phyloP scores from a whole-genome alignment of 2,797 vertebrate genomes.

The Ctenochaetus hawaiiensis region DNA sequence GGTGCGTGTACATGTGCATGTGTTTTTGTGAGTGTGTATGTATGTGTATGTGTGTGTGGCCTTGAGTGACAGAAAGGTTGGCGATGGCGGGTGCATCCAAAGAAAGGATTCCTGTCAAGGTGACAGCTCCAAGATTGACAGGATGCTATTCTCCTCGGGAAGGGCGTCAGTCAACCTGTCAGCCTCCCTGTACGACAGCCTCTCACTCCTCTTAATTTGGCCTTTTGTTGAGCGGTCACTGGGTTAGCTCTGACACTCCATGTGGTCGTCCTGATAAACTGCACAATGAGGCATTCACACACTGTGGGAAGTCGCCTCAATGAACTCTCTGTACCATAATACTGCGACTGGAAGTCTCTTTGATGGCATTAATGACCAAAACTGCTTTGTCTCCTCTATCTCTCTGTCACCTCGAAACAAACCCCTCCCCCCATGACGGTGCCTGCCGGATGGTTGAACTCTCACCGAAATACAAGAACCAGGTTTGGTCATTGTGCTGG shows the following conservation, averaged over 20 bases:
- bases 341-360: conserved; percentile 59
- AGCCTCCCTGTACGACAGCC: conserved; percentile 77
- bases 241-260: conserved; percentile 76
- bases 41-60: conserved; percentile 1
- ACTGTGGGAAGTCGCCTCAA: conserved; percentile 59
- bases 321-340: conserved; percentile 71
- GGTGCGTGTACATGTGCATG: conserved; percentile 41
- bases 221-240: conserved; percentile 84
- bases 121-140: conserved; percentile 84
- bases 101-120: conserved; percentile 83
- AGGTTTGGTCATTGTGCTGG: conserved; percentile 71
- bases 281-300: conserved; percentile 69
- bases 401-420: conserved; percentile 46
- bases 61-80: conserved; percentile 81
- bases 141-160: conserved; percentile 79
- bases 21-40: conserved; percentile 2
- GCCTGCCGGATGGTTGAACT: conserved; percentile 72
- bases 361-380: conserved; percentile 76
- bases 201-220: conserved; percentile 85
- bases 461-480: conserved; percentile 63
- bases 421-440: conserved; percentile 40
- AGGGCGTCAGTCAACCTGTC: conserved; percentile 81
- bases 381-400: conserved; percentile 71
- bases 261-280: conserved; percentile 82
- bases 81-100: conserved; percentile 76